Percentiles rank a stretch among this genome's conserved stretches.
Evolutionary conservation across 2,888 invertebrate species (phyloP).

Genomic region (Parelbella ahira): DNA sequence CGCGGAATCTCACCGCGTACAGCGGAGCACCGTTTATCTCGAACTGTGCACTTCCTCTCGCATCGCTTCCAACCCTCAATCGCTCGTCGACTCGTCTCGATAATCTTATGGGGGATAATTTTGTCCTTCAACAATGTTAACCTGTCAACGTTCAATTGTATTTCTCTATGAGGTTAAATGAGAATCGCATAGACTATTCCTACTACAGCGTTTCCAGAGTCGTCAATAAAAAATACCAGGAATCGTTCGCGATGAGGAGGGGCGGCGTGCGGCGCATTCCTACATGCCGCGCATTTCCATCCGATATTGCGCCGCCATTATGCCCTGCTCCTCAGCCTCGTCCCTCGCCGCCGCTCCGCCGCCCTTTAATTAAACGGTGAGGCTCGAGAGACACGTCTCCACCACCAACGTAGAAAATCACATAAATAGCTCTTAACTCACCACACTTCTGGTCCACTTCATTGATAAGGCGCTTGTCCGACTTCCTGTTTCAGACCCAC

Average conservation of each 20-base stretch:
- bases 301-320: slow-evolving; percentile 81
- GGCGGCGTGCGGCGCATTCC: slow-evolving; percentile 75
- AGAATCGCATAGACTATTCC: slow-evolving; percentile 50
- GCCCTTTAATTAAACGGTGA: slow-evolving; percentile 80
- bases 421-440: slow-evolving; percentile 70
- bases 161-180: slow-evolving; percentile 38
- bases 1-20: slow-evolving; percentile 29
- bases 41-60: slow-evolving; percentile 25
- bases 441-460: slow-evolving; percentile 44
- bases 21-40: slow-evolving; percentile 32
- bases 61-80: slow-evolving; percentile 23
- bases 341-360: slow-evolving; percentile 59
- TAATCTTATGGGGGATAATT: slow-evolving; percentile 18
- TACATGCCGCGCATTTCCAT: slow-evolving; percentile 81
- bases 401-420: slow-evolving; percentile 73
- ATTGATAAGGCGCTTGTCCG: slow-evolving; percentile 44
- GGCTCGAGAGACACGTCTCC: slow-evolving; percentile 75
- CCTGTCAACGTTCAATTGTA: slow-evolving; percentile 23
- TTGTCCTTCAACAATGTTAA: slow-evolving; percentile 18
- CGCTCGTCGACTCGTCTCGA: slow-evolving; percentile 20
- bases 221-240: slow-evolving; percentile 80
- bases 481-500: slow-evolving; percentile 28
- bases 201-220: slow-evolving; percentile 67
- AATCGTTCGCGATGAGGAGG: slow-evolving; percentile 74
- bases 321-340: slow-evolving; percentile 65